These are phyloP conservation scores for Leptestheria dahalacensis DNA, from an alignment of 1,140 invertebrate species.

Conservation along the genomic window DNA sequence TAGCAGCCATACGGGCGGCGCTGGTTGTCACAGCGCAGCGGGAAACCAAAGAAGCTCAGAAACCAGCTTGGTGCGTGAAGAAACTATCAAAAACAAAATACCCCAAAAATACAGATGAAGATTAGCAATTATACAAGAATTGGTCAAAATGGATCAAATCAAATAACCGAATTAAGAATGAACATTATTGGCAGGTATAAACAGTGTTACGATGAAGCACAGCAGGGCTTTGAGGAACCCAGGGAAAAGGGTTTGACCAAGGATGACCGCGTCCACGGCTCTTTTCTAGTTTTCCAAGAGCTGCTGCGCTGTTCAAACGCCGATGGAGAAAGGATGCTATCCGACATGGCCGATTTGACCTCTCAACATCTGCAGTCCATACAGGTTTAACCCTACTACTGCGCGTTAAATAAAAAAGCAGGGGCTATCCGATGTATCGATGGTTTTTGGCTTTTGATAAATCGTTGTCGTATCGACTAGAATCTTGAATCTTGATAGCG, in stretches of 20 bases:
- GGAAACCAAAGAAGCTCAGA: constrained; percentile 80
- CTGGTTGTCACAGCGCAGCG: constrained; percentile 85
- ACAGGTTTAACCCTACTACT: constrained; percentile 5
- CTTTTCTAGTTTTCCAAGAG: constrained; percentile 86
- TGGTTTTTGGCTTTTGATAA: too few relatives aligned
- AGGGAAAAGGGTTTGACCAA: constrained; percentile 49
- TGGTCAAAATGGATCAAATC: too few relatives aligned
- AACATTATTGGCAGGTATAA: constrained; percentile 43
- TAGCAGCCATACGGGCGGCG: constrained; percentile 79
- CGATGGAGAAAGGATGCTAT: constrained; percentile 68
- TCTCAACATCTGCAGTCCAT: constrained; percentile 21
- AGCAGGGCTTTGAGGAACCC: constrained; percentile 57
- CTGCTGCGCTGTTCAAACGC: constrained; percentile 81
- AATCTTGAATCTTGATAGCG: too few relatives aligned
- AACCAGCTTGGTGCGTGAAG: constrained; percentile 75
- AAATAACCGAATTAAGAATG: too few relatives aligned
- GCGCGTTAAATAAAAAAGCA: too few relatives aligned
- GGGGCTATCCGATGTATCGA: too few relatives aligned
- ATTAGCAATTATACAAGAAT: constrained; percentile 8
- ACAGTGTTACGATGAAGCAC: constrained; percentile 80
- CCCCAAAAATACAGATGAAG: not conserved
- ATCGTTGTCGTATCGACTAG: too few relatives aligned
- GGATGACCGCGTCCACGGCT: constrained; percentile 87
- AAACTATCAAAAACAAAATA: constrained; percentile 13
- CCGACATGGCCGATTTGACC: constrained; percentile 35